Percentiles rank a stretch among this genome's conserved stretches.
Evolutionary conservation across 2,113 vertebrate species (phyloP).

Genomic region (Athene cunicularia): DNA sequence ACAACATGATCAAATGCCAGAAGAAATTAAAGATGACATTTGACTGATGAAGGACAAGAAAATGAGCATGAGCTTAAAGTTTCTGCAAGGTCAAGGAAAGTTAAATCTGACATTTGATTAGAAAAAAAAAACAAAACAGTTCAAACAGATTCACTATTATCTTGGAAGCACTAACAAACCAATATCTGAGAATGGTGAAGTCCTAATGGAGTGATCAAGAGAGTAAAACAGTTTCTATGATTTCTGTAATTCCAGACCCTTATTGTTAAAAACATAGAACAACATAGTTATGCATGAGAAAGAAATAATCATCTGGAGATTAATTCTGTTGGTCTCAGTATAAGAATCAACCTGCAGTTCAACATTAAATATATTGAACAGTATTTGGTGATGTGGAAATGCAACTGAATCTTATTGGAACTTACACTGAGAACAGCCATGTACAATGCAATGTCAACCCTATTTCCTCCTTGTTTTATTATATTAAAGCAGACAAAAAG

Average conservation of each 20-base stretch:
- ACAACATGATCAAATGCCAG: neutral
- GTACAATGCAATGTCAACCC: neutral
- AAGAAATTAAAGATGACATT: neutral
- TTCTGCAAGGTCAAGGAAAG: neutral
- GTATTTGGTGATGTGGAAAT: neutral
- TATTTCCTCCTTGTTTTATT: neutral
- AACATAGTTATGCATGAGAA: neutral
- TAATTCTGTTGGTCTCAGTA: neutral
- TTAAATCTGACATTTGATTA: neutral
- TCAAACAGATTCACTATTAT: neutral
- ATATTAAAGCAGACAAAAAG: neutral
- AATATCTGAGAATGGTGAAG: neutral
- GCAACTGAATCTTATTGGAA: neutral
- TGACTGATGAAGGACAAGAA: neutral
- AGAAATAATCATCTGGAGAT: neutral
- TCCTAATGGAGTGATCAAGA: neutral
- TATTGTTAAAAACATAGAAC: neutral
- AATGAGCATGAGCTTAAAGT: neutral
- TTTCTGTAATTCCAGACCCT: neutral
- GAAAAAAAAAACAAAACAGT: neutral
- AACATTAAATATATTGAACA: neutral
- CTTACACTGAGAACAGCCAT: neutral
- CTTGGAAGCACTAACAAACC: neutral
- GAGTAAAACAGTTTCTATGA: neutral
- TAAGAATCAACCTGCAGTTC: neutral